Evolutionary conservation across 2,113 vertebrate genomes (phyloP), one percentile per base, ranked within the genome.

Genomic region (Monopterus albus): DNA sequence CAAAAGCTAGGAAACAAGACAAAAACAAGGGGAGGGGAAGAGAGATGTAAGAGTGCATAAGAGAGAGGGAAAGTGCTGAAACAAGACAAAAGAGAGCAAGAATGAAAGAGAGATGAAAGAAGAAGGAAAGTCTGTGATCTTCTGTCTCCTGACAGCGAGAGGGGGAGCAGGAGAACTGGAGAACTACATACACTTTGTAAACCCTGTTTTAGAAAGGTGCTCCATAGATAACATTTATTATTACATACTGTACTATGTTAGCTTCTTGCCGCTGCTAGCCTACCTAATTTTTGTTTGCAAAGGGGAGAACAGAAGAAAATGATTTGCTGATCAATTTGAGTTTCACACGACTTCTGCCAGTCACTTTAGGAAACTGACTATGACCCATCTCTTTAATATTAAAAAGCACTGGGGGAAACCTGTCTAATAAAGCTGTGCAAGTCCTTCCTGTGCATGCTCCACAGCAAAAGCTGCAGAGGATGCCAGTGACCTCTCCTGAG

Each of bases 401-500:
- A 66, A 75, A 67, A 42, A 38, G 58, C 59, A 43, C 28, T 1
- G 50, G 58, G 26, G 58, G 39, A 25, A 51, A 59, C 31, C 40
- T 55, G 51, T 43, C 53, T 74, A 38, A 69, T 58, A 42, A 61
- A 72, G 71, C 52, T 6, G n/a, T 43, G 50, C 31, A 0, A n/a
- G 31, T 26, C 31, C 61, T 55, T 79, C 62, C 71, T 61, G 62
- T 47, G 43, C 15, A 15, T 12, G 35, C 69, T 72, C 72, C 79
- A 78, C 83, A 69, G 70, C 68, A 74, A 72, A 74, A 81, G 68
- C 60, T 56, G 71, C 75, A 47, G 47, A 79, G 80, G 81, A 86
- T 81, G 81, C 73, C 62, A 59, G 65, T 20, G 66, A 47, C 36
- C 72, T 78, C 88, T 90, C 88, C 75, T 62, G 88, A 91, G 86